phyloP scores from a whole-genome alignment of 2,113 vertebrate species.

The Gymnorhina tibicen region DNA sequence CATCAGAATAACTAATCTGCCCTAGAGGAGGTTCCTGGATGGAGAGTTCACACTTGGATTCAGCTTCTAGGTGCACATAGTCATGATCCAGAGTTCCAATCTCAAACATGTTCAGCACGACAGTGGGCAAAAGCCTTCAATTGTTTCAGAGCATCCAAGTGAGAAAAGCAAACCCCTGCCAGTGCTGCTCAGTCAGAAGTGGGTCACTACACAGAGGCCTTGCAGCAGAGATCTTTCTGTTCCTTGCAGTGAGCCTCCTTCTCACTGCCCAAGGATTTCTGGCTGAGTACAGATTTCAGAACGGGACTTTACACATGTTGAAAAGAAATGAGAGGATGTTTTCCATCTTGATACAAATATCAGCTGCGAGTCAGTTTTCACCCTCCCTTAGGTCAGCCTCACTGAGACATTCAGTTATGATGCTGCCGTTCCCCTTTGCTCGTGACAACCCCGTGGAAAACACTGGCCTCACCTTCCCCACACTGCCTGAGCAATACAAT shows the following conservation, averaged over 20 bases:
- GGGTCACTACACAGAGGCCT: neutral
- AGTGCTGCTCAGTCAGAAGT: neutral
- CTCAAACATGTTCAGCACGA: neutral
- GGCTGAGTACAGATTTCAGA: neutral
- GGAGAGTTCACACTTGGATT: neutral
- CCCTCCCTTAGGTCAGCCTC: neutral
- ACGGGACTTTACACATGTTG: neutral
- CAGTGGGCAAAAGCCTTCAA: neutral
- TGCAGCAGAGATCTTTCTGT: neutral
- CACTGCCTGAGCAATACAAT: neutral
- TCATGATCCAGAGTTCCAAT: neutral
- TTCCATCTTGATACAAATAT: neutral
- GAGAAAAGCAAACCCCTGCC: neutral
- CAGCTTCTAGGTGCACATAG: neutral
- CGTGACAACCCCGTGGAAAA: neutral
- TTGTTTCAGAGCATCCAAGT: neutral
- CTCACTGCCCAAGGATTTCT: neutral
- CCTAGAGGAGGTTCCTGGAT: neutral
- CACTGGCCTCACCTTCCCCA: neutral
- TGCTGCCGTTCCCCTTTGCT: neutral
- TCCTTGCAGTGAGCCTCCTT: neutral
- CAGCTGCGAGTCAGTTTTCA: neutral
- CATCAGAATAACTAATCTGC: neutral
- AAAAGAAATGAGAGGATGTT: neutral
- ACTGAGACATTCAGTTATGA: neutral